These are phyloP conservation scores for Drosophila helvetica DNA, from an alignment of 2,888 invertebrate species.

Conservation along the genomic window DNA sequence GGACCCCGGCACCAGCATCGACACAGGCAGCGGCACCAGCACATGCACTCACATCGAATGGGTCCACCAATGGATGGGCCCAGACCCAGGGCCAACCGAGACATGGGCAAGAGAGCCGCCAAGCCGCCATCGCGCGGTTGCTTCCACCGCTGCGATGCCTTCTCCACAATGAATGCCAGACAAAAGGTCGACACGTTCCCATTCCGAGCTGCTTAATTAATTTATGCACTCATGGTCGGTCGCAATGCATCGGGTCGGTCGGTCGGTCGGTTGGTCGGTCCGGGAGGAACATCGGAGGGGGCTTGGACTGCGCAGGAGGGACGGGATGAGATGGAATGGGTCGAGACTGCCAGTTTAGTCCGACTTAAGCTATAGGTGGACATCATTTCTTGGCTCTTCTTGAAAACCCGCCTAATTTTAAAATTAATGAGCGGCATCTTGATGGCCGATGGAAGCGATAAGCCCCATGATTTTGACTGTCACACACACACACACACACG, in stretches of 20 bases:
- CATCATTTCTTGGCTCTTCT: conserved; percentile 72
- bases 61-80: conserved; percentile 22
- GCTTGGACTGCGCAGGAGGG: conserved; percentile 15
- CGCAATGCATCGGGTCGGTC: conserved; percentile 53
- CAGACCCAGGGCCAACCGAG: conserved; percentile 38
- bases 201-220: conserved; percentile 82
- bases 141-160: conserved; percentile 9
- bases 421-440: conserved; percentile 83
- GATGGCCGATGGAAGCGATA: conserved; percentile 82
- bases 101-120: conserved; percentile 23
- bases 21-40: conserved; percentile 41
- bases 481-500: conserved; percentile 51
- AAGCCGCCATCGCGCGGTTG: conserved; percentile 25
- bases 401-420: conserved; percentile 82
- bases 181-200: conserved; percentile 81
- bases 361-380: conserved; percentile 62
- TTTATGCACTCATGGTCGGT: conserved; percentile 81
- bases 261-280: no score
- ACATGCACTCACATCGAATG: conserved; percentile 29
- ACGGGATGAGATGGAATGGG: neutral
- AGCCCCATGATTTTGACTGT: conserved; percentile 76
- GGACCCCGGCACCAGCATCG: conserved; percentile 47
- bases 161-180: conserved; percentile 77
- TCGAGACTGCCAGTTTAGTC: conserved; percentile 49
- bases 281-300: conserved; percentile 2